phyloP scores from a whole-genome alignment of 2,113 vertebrate genomes.

The Halcyon malimbica region DNA sequence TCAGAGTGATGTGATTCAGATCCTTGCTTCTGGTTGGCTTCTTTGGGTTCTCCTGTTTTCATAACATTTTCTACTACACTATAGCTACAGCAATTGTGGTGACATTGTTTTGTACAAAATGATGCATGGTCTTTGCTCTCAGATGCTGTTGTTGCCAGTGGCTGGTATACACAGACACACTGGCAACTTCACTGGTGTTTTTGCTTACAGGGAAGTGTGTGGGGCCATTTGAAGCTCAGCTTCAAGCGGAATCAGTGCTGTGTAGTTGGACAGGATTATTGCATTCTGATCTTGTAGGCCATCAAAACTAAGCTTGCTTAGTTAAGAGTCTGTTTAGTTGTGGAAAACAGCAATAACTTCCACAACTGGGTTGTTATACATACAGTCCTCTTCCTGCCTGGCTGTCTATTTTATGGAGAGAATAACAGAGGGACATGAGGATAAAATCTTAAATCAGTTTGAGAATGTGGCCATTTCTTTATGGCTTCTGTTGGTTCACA shows the following conservation, averaged over 20 bases:
- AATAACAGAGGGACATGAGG: neutral
- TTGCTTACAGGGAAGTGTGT: neutral
- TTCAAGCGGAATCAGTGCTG: neutral
- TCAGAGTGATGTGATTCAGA: neutral
- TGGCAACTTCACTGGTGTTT: neutral
- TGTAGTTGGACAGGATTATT: neutral
- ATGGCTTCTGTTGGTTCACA: neutral
- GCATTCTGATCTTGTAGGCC: neutral
- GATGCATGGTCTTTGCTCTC: neutral
- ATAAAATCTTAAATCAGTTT: neutral
- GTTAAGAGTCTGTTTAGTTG: neutral
- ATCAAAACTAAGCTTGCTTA: neutral
- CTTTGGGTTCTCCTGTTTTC: neutral
- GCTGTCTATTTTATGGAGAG: neutral
- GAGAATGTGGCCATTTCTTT: neutral
- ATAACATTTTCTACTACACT: neutral
- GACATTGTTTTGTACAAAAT: neutral
- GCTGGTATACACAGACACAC: neutral
- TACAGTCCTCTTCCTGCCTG: neutral
- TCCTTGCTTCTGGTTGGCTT: constrained; percentile 2
- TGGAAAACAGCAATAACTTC: neutral
- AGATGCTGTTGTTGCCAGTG: neutral
- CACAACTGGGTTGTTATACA: neutral
- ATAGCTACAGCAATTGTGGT: neutral
- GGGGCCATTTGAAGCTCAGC: neutral